These are phyloP conservation scores for Alfaro cultratus DNA, from an alignment of 2,797 vertebrate genomes.

Conservation along the genomic window DNA sequence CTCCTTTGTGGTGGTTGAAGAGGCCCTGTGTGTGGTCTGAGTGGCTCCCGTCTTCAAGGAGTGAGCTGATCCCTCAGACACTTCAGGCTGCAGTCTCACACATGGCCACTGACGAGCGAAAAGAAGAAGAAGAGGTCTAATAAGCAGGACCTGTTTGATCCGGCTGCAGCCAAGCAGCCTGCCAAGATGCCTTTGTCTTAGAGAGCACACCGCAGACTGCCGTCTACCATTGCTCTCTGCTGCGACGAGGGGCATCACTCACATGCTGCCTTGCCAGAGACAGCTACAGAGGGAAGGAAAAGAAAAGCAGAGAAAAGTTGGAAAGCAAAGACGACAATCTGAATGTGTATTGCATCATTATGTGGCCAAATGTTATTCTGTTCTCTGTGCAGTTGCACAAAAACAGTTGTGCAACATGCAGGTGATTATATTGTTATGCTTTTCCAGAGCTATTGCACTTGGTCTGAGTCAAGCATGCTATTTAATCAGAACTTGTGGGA, in stretches of 20 bases:
- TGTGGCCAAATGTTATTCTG: slow-evolving; percentile 27
- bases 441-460: slow-evolving; percentile 63
- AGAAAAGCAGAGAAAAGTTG: slow-evolving; percentile 12
- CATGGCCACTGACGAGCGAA: slow-evolving; percentile 63
- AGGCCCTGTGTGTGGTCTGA: slow-evolving; percentile 77
- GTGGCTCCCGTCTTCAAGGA: slow-evolving; percentile 64
- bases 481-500: slow-evolving; percentile 47
- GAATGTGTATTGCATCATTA: slow-evolving; percentile 23
- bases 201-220: slow-evolving; percentile 76
- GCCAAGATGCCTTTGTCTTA: slow-evolving; percentile 83
- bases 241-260: slow-evolving; percentile 71
- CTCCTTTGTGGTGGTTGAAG: slow-evolving; percentile 68
- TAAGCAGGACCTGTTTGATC: slow-evolving; percentile 81
- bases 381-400: slow-evolving; percentile 44
- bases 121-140: slow-evolving; percentile 74
- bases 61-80: slow-evolving; percentile 71
- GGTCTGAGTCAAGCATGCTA: slow-evolving; percentile 51
- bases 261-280: slow-evolving; percentile 65
- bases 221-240: slow-evolving; percentile 70
- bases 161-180: slow-evolving; percentile 68
- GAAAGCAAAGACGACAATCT: slow-evolving; percentile 19
- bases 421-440: slow-evolving; percentile 58
- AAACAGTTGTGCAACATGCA: slow-evolving; percentile 58
- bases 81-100: slow-evolving; percentile 70
- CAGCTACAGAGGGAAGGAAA: slow-evolving; percentile 20